Evolutionary conservation across 2,888 invertebrate genomes (phyloP).

Genomic region (Dolichomitus sp.): DNA sequence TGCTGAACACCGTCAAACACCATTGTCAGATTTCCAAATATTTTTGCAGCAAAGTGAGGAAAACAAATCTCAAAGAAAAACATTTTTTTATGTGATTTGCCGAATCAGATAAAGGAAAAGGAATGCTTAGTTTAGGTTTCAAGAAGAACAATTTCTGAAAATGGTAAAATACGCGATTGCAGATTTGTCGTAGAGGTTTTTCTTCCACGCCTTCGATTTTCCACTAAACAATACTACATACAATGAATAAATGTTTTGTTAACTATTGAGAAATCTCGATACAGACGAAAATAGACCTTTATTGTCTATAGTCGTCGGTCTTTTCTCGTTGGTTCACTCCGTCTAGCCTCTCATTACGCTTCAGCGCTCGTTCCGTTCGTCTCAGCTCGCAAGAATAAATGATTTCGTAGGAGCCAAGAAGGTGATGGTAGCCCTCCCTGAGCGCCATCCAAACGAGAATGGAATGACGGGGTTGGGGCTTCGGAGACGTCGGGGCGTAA

Average conservation of each 20-base stretch:
- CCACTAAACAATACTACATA: background rate
- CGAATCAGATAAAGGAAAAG: too few relatives aligned
- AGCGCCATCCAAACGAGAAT: slow-evolving; percentile 39
- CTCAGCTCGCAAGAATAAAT: slow-evolving; percentile 51
- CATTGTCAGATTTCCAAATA: too few relatives aligned
- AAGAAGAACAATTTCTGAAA: too few relatives aligned
- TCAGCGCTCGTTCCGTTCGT: slow-evolving; percentile 27
- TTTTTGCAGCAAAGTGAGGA: too few relatives aligned
- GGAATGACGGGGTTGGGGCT: slow-evolving; percentile 17
- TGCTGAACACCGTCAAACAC: too few relatives aligned
- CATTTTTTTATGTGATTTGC: too few relatives aligned
- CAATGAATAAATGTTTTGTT: background rate
- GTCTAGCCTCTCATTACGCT: slow-evolving; percentile 29
- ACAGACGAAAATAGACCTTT: slow-evolving; percentile 16
- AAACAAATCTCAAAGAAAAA: too few relatives aligned
- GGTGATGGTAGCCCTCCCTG: slow-evolving; percentile 29
- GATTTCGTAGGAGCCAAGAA: slow-evolving; percentile 37
- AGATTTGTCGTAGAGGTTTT: background rate
- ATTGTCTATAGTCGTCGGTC: slow-evolving; percentile 5
- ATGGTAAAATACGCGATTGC: too few relatives aligned
- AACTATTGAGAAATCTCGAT: background rate
- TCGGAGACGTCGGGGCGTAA: slow-evolving; percentile 49
- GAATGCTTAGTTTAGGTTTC: too few relatives aligned
- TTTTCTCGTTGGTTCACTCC: slow-evolving; percentile 11
- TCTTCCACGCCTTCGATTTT: background rate